Percentiles rank a stretch among this genome's conserved stretches.
Conservation (phyloP, 2,888 invertebrate genomes). For the Drosophila mulleri region DNA sequence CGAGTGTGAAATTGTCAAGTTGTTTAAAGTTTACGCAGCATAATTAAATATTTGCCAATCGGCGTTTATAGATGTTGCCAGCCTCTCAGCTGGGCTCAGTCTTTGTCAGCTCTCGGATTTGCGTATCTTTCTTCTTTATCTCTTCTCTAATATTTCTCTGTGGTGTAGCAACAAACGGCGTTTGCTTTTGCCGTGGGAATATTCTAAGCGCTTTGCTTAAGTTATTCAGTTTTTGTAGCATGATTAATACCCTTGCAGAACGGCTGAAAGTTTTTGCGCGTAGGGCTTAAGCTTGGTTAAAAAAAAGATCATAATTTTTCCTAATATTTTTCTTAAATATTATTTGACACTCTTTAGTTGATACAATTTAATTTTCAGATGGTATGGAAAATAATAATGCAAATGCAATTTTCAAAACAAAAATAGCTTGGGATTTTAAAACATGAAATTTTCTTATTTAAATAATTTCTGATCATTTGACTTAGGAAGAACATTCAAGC, state of each 20-base stretch:
- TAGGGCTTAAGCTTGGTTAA: no score
- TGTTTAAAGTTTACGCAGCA: conserved; percentile 80
- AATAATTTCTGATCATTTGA: not conserved
- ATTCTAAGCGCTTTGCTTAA: conserved; percentile 51
- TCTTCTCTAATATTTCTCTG: conserved; percentile 51
- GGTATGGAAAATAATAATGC: no score
- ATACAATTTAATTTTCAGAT: no score
- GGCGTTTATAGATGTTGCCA: conserved; percentile 76
- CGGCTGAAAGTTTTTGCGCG: not conserved
- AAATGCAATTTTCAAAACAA: not conserved
- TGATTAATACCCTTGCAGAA: conserved; percentile 3
- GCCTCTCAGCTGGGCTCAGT: conserved; percentile 7
- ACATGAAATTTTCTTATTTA: no score
- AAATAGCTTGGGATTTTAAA: not conserved
- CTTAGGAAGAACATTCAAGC: not conserved
- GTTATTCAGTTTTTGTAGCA: conserved; percentile 13
- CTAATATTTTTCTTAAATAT: no score
- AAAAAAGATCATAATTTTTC: no score
- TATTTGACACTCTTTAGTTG: no score
- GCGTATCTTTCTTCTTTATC: conserved; percentile 27
- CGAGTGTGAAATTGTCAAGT: conserved; percentile 81
- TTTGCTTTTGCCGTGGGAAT: conserved; percentile 67
- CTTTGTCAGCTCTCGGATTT: conserved; percentile 31
- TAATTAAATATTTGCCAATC: conserved; percentile 79
- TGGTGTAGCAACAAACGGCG: conserved; percentile 59